Evolutionary conservation across 2,113 vertebrate species (phyloP).

Genomic region (Trogon surrucura): DNA sequence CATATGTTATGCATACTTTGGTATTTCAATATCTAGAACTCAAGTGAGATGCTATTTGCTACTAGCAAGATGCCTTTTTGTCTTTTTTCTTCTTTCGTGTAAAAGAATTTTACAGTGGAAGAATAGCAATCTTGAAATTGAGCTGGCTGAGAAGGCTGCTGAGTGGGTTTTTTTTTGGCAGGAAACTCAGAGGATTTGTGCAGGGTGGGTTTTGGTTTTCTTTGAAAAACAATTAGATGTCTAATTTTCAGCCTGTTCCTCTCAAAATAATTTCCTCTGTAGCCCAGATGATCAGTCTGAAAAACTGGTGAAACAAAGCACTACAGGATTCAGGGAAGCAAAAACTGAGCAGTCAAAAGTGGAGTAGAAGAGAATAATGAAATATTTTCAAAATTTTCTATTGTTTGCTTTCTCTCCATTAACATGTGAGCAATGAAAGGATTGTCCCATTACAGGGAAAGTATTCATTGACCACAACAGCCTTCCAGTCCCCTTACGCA

Average conservation of each 20-base stretch:
- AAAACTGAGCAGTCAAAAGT: neutral
- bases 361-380: neutral
- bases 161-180: neutral
- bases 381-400: neutral
- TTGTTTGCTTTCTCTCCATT: neutral
- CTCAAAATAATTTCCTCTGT: neutral
- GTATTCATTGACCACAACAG: neutral
- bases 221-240: neutral
- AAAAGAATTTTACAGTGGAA: neutral
- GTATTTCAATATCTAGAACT: neutral
- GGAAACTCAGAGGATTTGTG: neutral
- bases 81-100: neutral
- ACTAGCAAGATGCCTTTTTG: neutral
- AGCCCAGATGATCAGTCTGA: neutral
- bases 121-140: neutral
- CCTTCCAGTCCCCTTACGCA: neutral
- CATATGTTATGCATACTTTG: neutral
- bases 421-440: neutral
- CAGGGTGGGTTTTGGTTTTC: neutral
- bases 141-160: neutral
- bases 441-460: neutral
- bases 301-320: neutral
- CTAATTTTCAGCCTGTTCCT: neutral
- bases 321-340: neutral
- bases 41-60: neutral